phyloP scores from a whole-genome alignment of 92 coral and sea anemone species.

The Chrysogorgia sp. region DNA sequence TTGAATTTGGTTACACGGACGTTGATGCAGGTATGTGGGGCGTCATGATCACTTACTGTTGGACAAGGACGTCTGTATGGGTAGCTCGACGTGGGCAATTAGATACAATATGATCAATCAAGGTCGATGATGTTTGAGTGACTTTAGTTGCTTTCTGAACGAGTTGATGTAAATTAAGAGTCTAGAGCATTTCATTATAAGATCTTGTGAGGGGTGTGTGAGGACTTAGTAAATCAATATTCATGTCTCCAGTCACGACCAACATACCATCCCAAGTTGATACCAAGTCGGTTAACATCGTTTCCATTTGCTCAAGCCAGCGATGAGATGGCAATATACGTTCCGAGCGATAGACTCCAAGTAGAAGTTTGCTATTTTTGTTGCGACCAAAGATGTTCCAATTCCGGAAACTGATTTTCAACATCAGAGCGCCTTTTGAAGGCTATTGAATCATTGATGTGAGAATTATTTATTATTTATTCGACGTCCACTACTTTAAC shows the following conservation, averaged over 20 bases:
- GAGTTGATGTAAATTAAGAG: background rate
- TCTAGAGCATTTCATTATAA: background rate
- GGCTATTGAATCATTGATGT: background rate
- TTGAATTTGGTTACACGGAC: slow-evolving; percentile 2
- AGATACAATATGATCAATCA: slow-evolving; percentile 7
- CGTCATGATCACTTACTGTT: slow-evolving; percentile 18
- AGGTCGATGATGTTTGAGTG: background rate
- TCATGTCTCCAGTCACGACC: slow-evolving; percentile 9
- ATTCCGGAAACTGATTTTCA: background rate
- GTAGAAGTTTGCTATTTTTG: background rate
- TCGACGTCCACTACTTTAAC: too few relatives aligned
- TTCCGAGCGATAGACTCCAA: background rate
- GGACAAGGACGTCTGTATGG: background rate
- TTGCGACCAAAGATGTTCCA: background rate
- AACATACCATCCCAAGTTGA: slow-evolving; percentile 12
- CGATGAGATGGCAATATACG: background rate
- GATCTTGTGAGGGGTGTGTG: background rate
- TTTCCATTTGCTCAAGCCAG: slow-evolving; percentile 14
- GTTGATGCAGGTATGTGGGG: background rate
- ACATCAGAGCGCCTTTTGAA: background rate
- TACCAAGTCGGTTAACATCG: background rate
- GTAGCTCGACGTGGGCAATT: slow-evolving; percentile 4
- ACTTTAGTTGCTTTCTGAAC: too few relatives aligned
- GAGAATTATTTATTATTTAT: too few relatives aligned
- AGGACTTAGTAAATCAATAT: background rate